These are phyloP conservation scores for Mionectes olivaceus DNA, from an alignment of 2,797 vertebrate genomes.

Conservation along the genomic window DNA sequence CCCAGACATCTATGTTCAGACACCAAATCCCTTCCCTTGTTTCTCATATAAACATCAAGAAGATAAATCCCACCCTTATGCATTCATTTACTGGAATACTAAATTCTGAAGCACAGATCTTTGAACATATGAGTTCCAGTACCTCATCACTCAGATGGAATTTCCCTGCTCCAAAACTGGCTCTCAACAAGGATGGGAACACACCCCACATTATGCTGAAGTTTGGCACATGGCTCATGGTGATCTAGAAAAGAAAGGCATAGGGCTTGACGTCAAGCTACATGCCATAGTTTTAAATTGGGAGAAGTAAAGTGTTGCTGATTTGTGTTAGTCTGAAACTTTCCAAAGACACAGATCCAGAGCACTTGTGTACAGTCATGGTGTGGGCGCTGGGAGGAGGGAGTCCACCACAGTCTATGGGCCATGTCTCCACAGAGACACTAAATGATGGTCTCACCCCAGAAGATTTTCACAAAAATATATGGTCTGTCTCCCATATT, in stretches of 20 bases:
- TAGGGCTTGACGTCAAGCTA: neutral
- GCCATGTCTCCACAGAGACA: neutral
- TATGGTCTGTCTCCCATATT: neutral
- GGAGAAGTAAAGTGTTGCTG: neutral
- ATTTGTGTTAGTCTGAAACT: neutral
- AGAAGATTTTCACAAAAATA: neutral
- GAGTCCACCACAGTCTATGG: neutral
- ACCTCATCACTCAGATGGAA: conserved; percentile 3
- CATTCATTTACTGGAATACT: neutral
- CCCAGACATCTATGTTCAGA: neutral
- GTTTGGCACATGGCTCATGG: neutral
- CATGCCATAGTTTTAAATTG: neutral
- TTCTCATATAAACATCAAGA: neutral
- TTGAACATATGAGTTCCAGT: neutral
- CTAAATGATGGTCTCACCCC: neutral
- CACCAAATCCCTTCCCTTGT: neutral
- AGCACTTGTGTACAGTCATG: neutral
- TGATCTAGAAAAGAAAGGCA: neutral
- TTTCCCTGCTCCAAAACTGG: neutral
- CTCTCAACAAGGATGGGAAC: neutral
- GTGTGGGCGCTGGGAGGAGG: neutral
- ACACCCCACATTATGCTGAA: neutral
- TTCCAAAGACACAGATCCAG: neutral
- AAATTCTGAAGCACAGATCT: neutral
- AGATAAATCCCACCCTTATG: neutral